A percentile compares a stretch with the other conserved stretches of the same genome.
phyloP scores from a whole-genome alignment of 2,113 vertebrate species.

The Lontra canadensis region DNA sequence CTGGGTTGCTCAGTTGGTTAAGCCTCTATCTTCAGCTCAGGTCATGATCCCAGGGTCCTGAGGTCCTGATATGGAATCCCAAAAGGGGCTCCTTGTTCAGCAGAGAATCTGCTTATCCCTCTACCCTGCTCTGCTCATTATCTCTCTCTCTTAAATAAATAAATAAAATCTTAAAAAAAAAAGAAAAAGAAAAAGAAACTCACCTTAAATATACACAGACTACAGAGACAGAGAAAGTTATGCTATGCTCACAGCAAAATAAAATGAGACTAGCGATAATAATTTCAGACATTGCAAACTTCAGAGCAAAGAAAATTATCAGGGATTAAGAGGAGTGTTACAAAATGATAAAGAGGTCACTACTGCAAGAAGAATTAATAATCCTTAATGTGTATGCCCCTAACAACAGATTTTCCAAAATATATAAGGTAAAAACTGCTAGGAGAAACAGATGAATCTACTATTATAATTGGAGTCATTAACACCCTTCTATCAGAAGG shows the following conservation, averaged over 20 bases:
- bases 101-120: too few relatives aligned
- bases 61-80: too few relatives aligned
- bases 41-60: background rate
- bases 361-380: background rate
- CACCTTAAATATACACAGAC: background rate
- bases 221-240: background rate
- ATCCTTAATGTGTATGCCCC: background rate
- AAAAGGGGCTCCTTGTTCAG: too few relatives aligned
- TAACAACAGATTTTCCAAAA: background rate
- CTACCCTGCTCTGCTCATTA: too few relatives aligned
- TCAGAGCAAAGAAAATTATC: background rate
- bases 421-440: background rate
- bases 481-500: background rate
- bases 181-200: too few relatives aligned
- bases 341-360: background rate
- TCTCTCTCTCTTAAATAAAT: too few relatives aligned
- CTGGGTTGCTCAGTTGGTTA: background rate
- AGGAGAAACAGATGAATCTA: background rate
- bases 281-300: background rate
- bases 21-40: background rate
- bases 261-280: background rate
- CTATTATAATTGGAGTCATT: background rate
- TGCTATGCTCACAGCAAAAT: background rate
- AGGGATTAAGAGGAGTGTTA: background rate
- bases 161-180: too few relatives aligned